phyloP scores from a whole-genome alignment of 2,113 vertebrate species.

The Sinocyclocheilus anshuiensis region DNA sequence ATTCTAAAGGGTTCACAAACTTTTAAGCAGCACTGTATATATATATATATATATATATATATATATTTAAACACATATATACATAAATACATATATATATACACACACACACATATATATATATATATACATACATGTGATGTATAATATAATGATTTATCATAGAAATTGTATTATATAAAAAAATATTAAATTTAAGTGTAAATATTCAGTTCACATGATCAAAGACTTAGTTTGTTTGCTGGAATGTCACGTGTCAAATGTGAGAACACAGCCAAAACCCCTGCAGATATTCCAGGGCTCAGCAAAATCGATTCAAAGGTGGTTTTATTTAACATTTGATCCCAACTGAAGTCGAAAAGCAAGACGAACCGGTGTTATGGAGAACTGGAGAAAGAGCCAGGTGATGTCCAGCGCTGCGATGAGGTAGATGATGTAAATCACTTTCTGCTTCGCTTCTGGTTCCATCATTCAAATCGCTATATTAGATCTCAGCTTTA shows the following conservation, averaged over 20 bases:
- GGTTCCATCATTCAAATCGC: conserved; percentile 31
- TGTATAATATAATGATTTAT: not conserved
- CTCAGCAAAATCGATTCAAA: not conserved
- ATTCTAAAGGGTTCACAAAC: too few species aligned
- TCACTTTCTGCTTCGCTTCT: conserved; percentile 40
- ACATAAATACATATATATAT: too few species aligned
- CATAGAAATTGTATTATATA: not conserved
- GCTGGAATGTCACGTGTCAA: not conserved
- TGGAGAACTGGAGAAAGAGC: conserved; percentile 77
- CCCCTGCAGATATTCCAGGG: not conserved
- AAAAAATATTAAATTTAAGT: not conserved
- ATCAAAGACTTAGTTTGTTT: not conserved
- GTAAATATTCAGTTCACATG: not conserved
- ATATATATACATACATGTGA: not conserved
- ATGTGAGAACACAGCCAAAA: not conserved
- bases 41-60: too few species aligned
- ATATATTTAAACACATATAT: too few species aligned
- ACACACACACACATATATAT: not conserved
- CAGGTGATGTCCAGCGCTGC: conserved; percentile 72
- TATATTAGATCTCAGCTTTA: not conserved
- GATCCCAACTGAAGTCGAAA: not conserved
- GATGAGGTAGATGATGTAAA: conserved; percentile 69
- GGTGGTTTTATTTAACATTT: not conserved
- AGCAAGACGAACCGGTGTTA: conserved; percentile 69
- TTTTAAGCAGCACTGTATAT: too few species aligned